These are phyloP conservation scores for Conops quadrifasciatus DNA, from an alignment of 2,888 invertebrate species.

Conservation along the genomic window DNA sequence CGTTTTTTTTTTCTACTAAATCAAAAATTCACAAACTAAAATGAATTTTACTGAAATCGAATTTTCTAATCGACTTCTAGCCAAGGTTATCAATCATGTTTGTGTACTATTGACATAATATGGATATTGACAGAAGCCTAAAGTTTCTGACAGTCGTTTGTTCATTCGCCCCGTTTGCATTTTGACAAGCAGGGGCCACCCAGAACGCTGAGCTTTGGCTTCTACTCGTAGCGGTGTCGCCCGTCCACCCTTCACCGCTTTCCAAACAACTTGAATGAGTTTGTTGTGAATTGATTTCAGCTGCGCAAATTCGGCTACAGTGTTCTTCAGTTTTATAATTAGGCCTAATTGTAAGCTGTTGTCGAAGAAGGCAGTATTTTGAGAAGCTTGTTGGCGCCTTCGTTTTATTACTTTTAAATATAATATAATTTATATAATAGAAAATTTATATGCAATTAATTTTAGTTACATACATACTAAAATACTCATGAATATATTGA, in stretches of 20 bases:
- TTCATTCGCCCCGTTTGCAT: conserved; percentile 34
- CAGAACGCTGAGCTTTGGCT: neutral
- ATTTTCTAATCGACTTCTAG: conserved; percentile 19
- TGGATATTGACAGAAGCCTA: conserved; percentile 57
- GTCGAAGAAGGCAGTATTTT: neutral
- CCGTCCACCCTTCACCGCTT: too few species aligned
- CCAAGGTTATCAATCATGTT: conserved; percentile 34
- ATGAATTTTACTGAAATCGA: conserved; percentile 33
- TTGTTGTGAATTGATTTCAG: conserved; percentile 16
- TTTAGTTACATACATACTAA: too few species aligned
- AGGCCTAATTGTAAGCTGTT: neutral
- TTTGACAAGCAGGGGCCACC: neutral
- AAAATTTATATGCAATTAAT: too few species aligned
- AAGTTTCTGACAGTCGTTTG: conserved; percentile 46
- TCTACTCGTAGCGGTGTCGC: too few species aligned
- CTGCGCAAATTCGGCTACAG: neutral
- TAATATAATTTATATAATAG: too few species aligned
- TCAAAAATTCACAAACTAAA: too few species aligned
- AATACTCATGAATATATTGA: too few species aligned
- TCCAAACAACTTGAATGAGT: too few species aligned
- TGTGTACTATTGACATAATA: conserved; percentile 59
- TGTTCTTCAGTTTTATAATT: neutral
- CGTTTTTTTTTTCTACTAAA: too few species aligned
- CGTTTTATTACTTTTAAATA: too few species aligned
- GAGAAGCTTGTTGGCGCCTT: too few species aligned